phyloP scores from a whole-genome alignment of 2,888 invertebrate genomes.

The Xestia ashworthii region DNA sequence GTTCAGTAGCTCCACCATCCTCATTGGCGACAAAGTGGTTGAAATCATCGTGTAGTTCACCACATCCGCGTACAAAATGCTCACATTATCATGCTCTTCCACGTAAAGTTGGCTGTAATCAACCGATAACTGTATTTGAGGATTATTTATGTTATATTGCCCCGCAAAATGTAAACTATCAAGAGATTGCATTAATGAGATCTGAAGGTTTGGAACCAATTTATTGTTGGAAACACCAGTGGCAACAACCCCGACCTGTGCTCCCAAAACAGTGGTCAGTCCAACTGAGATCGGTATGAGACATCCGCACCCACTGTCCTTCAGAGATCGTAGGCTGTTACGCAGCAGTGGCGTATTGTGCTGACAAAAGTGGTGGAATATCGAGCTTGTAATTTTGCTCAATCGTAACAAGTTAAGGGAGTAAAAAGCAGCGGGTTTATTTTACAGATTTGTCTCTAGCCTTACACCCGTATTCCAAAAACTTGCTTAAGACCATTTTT shows the following conservation, averaged over 20 bases:
- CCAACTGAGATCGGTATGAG: neutral
- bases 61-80: slow-evolving; percentile 97
- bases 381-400: neutral
- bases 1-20: slow-evolving; percentile 96
- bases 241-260: neutral
- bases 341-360: neutral
- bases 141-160: slow-evolving; percentile 21
- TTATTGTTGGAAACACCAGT: neutral
- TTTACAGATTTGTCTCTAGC: neutral
- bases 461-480: too few relatives aligned
- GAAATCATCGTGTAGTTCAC: slow-evolving; percentile 98
- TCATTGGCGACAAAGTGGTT: slow-evolving; percentile 94
- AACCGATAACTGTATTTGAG: slow-evolving; percentile 28
- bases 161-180: neutral
- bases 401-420: neutral
- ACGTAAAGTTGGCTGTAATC: slow-evolving; percentile 95
- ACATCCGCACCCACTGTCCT: neutral
- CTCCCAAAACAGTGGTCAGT: neutral
- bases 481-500: too few relatives aligned
- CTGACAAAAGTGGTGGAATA: neutral
- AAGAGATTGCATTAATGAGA: neutral
- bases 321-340: neutral
- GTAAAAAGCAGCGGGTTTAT: neutral
- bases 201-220: neutral
- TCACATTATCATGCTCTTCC: slow-evolving; percentile 96